Base-by-base conservation (phyloP, 2,797 vertebrate genomes). In the Champsocephalus gunnari region DNA sequence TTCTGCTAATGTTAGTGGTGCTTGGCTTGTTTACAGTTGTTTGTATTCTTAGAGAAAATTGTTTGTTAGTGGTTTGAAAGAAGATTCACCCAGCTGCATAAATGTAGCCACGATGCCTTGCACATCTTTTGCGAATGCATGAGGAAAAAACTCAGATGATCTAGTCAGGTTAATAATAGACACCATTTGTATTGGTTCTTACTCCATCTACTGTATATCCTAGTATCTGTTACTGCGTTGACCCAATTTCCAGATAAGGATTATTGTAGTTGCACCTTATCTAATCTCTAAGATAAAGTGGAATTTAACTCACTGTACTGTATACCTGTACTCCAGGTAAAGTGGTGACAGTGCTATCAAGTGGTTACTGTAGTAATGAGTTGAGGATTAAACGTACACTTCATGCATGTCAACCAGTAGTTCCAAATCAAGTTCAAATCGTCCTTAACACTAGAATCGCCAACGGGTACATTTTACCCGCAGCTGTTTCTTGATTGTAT, bases 201-300 rank as follows among this genome's bases (percentile, higher is more conserved):
- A 6, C 49, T 28, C 62, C 76, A 82, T 83, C 60, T 28, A 14
- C 28, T 72, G 28, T 28, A 28, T 28, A 54, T 54, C 41, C 32
- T 58, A 21, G 14, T 76, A 56, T 44, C 67, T 62, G 54, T 69
- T 55, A 28, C 50, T 54, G 32, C 21, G 60, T 0, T 80, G 76
- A 83, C 73, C 80, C 48, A 61, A 11, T 85, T 86, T 60, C 47
- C 28, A 34, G 21, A 7, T 45, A 41, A 50, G 50, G 43, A 69
- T 79, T 32, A 81, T 81, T 80, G 66, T 67, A 65, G 34, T 66
- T 68, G 57, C 58, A 45, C 48, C 34, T 80, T 69, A 79, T 80
- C 19, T 75, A 63, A 80, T 79, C 55, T 28, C 68, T 58, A 28
- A 64, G 59, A 76, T 77, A 77, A 65, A 51, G 50, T 68, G 4